phyloP scores from a whole-genome alignment of 35 echinoderm and acorn worm genomes.

The Heliocidaris tuberculata region DNA sequence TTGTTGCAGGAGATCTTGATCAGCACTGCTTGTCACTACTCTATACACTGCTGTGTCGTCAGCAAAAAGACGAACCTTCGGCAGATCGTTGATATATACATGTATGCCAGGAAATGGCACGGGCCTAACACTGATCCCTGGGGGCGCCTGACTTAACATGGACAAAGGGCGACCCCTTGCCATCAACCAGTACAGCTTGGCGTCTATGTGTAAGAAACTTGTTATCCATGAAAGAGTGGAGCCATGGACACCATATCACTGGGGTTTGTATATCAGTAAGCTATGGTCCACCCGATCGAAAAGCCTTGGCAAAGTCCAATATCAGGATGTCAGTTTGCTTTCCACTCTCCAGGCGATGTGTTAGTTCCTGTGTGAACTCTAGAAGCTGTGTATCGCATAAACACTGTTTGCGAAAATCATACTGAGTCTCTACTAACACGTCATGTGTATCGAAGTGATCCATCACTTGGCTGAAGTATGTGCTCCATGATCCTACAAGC shows the following conservation, averaged over 20 bases:
- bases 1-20: no score
- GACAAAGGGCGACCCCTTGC: not conserved
- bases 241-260: no score
- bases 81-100: no score
- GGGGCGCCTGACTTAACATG: not conserved
- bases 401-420: not conserved
- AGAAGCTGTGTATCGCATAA: not conserved
- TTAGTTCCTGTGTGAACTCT: not conserved
- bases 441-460: no score
- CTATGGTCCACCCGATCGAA: not conserved
- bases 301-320: not conserved
- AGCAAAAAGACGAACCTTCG: no score
- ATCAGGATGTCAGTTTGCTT: slow-evolving; percentile 15
- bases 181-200: not conserved
- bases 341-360: slow-evolving; percentile 3
- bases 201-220: not conserved
- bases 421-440: not conserved
- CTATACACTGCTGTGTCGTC: no score
- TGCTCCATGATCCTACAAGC: not conserved
- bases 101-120: no score
- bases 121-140: no score
- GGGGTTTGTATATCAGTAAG: no score
- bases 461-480: not conserved
- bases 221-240: not conserved
- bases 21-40: no score